A percentile compares a stretch with the other conserved stretches of the same genome.
phyloP scores from a whole-genome alignment of 2,888 invertebrate species.

The Drosophila basisetae region DNA sequence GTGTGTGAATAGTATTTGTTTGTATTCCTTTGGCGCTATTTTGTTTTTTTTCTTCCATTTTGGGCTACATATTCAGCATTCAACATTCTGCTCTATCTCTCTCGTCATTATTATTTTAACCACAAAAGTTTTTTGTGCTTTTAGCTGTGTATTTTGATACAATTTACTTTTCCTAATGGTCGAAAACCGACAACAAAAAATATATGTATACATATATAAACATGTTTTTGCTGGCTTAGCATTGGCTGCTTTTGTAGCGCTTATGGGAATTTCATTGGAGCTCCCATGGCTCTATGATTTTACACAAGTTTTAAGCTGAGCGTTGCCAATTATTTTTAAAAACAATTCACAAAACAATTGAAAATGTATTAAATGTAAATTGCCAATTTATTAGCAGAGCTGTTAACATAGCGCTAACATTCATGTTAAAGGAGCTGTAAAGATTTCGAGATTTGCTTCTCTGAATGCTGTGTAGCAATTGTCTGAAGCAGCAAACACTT shows the following conservation, averaged over 20 bases:
- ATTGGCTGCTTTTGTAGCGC: slow-evolving; percentile 9
- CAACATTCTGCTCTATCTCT: neutral
- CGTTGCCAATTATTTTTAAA: neutral
- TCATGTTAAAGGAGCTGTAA: neutral
- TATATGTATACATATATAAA: slow-evolving; percentile 8
- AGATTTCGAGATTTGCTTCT: too few relatives aligned
- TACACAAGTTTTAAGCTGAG: neutral
- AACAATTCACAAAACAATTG: neutral
- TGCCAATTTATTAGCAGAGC: neutral
- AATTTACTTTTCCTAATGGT: slow-evolving; percentile 35
- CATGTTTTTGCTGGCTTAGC: slow-evolving; percentile 8
- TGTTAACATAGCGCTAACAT: neutral
- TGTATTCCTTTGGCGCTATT: neutral
- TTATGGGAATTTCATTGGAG: slow-evolving; percentile 53
- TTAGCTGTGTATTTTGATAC: slow-evolving; percentile 20
- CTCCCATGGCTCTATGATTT: slow-evolving; percentile 27
- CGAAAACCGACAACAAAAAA: slow-evolving; percentile 7
- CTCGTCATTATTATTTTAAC: slow-evolving; percentile 37
- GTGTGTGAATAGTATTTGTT: neutral
- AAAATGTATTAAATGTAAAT: neutral
- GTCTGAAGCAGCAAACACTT: neutral
- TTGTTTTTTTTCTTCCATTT: neutral
- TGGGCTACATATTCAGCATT: slow-evolving; percentile 14
- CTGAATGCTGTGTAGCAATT: neutral
- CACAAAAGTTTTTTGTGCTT: slow-evolving; percentile 26